Evolutionary conservation across 2,113 vertebrate genomes (phyloP), one percentile per base, ranked within the genome.

Genomic region (Zosterops pallidus): DNA sequence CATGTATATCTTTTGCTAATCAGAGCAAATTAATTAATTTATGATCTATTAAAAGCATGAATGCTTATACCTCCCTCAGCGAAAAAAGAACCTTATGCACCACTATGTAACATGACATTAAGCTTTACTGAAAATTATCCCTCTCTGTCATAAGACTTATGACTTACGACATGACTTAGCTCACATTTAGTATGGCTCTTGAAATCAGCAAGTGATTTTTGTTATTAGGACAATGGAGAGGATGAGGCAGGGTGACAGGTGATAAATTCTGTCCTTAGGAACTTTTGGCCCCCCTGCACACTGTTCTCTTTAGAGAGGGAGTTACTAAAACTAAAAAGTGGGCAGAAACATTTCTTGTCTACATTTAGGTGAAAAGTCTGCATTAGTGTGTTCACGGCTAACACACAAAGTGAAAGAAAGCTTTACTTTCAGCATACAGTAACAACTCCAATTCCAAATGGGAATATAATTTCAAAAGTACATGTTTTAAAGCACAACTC

Each of bases 21-120:
- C 3, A 2, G 74, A 83, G 63, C 6, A 49, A 76, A 63, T 77
- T 12, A 91, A 76, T 80, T 90, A 68, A 91, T 94, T 52, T 80
- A 87, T 49, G 37, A 69, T 14, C 75, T 92, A 65, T 55, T 59
- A 75, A 93, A 95, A 95, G 18, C 3, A 5, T 67, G 42, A 90
- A 11, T 83, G n/a, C 25, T 72, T 88, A 5, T 74, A 44, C 65
- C 55, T 77, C 26, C 55, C 24, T 42, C 0, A 3, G 28, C 50
- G 14, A 80, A 79, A 70, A 85, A 88, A 88, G 6, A 50, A 92
- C 33, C 29, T 83, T 53, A 56, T 24, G 20, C 72, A 83, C 69
- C 41, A 42, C 75, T 69, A 21, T 31, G 49, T 84, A 93, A 56
- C 39, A 37, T 35, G 50, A 39, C 59, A 69, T 76, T 76, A 79